Conservation (phyloP, 2,888 invertebrate genomes). For the Eristalis arbustorum region DNA sequence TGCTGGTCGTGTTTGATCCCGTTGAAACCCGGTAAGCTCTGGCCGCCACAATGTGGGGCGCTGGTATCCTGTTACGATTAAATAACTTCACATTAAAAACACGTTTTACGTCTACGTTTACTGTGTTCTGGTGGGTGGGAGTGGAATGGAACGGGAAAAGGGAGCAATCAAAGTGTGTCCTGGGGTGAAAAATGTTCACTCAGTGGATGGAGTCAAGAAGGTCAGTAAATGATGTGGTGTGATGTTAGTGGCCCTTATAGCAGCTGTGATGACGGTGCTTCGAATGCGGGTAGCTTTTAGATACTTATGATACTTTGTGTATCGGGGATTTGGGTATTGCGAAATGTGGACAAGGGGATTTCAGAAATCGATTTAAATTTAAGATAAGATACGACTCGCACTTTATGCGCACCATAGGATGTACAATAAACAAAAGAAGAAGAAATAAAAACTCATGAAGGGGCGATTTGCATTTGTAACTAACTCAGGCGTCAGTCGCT, state of each 20-base stretch:
- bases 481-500: slow-evolving; percentile 3
- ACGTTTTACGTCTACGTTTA: slow-evolving; percentile 60
- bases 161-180: slow-evolving; percentile 39
- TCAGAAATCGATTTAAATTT: slow-evolving; percentile 61
- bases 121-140: slow-evolving; percentile 30
- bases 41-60: slow-evolving; percentile 83
- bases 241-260: slow-evolving; percentile 2
- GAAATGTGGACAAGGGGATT: slow-evolving; percentile 30
- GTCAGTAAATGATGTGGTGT: slow-evolving; percentile 44
- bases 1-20: slow-evolving; percentile 60
- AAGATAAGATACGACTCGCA: slow-evolving; percentile 52
- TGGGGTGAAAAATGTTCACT: slow-evolving; percentile 10
- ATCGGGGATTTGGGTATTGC: slow-evolving; percentile 34
- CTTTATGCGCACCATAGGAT: slow-evolving; percentile 40
- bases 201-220: slow-evolving; percentile 37
- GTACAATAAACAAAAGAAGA: slow-evolving; percentile 40
- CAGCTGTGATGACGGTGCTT: background rate
- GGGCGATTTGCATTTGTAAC: slow-evolving; percentile 55
- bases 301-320: slow-evolving; percentile 24
- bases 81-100: slow-evolving; percentile 69
- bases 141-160: background rate
- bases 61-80: slow-evolving; percentile 81
- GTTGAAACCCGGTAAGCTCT: slow-evolving; percentile 81
- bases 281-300: slow-evolving; percentile 16
- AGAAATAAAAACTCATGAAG: background rate